Evolutionary conservation across 2,888 invertebrate species (phyloP), one percentile per base, ranked within the genome.

Genomic region (Sisyra nigra): DNA sequence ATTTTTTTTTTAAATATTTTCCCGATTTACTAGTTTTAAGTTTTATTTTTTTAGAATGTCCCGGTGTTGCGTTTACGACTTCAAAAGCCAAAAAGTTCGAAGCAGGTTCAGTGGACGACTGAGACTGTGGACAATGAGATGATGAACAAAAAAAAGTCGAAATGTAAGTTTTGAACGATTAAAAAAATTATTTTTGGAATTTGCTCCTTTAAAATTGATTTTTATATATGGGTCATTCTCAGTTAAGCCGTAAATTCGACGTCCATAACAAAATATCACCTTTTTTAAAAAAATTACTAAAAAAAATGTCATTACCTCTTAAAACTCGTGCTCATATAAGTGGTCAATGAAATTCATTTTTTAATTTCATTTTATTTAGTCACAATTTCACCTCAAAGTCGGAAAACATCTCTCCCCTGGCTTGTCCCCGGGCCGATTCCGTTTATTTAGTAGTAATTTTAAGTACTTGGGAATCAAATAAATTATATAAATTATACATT

Each of bases 111-210:
- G 47, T 96, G 92, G 89, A 79, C 81, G 8, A 77, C 79, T 46
- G 89, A 81, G 52, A 92, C 93, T 1, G 83, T 96, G 10, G 94
- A 96, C 62, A 94, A 96, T 65, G 94, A 96, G 61, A 68, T 89
- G 57, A 76, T 94, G 81, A 85, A 88, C 58, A 89, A 85, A 62
- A 93, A 92, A 65, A 94, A 94, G 62, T 94, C 94, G 17, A 96
- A 94, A 74, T 94, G 94, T 91, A 66, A 74, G 77, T 5, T 24
- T 24, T n/a, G n/a, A n/a, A n/a, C n/a, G n/a, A n/a, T n/a, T n/a
- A n/a, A n/a, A n/a, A n/a, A n/a, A 63, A 39, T 36, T 32, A 44
- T 19, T 38, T 40, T 10, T 33, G n/a, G 11, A 8, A 11, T 30
- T 40, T 15, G 11, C 17, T 14, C 14, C 17, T 14, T 14, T 11